A percentile compares a stretch with the other conserved stretches of the same genome.
phyloP scores from a whole-genome alignment of 2,888 invertebrate species.

The Ichneumoninae sp. region DNA sequence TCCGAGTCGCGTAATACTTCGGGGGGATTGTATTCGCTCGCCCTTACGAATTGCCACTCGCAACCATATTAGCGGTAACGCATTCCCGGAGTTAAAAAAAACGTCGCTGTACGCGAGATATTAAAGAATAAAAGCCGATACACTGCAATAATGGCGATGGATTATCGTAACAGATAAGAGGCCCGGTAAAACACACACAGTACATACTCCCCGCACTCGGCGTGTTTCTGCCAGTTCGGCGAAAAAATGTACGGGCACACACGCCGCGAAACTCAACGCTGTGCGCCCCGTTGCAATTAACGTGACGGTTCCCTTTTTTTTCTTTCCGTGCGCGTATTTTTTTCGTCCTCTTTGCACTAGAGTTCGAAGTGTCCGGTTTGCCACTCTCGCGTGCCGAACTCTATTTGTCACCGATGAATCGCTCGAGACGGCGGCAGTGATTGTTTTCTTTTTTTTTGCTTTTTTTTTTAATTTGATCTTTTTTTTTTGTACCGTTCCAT shows the following conservation, averaged over 20 bases:
- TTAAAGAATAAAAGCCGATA: constrained; percentile 3
- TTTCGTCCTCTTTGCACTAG: not conserved
- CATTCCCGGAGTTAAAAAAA: constrained; percentile 46
- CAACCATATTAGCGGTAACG: constrained; percentile 46
- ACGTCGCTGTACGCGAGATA: not conserved
- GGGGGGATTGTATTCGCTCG: constrained; percentile 21
- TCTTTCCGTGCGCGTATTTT: not conserved
- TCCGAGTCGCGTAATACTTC: constrained; percentile 45
- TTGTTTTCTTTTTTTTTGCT: not conserved
- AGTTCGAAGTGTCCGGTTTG: not conserved
- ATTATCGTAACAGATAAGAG: constrained; percentile 33
- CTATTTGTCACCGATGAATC: constrained; percentile 4
- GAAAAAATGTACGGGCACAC: constrained; percentile 48
- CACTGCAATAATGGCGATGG: constrained; percentile 23
- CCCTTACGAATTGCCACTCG: constrained; percentile 48
- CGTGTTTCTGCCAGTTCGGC: not conserved
- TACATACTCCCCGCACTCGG: not conserved
- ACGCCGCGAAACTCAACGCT: constrained; percentile 49
- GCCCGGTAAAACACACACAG: not conserved
- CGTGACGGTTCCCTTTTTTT: not conserved
- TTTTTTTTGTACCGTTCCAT: not conserved
- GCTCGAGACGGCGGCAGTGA: not conserved
- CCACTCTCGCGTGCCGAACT: not conserved
- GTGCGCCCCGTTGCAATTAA: constrained; percentile 8
- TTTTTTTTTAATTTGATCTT: constrained; percentile 3